Percentiles rank a stretch among this genome's conserved stretches.
Evolutionary conservation across 2,113 vertebrate genomes (phyloP).

Genomic region (Tyto alba): DNA sequence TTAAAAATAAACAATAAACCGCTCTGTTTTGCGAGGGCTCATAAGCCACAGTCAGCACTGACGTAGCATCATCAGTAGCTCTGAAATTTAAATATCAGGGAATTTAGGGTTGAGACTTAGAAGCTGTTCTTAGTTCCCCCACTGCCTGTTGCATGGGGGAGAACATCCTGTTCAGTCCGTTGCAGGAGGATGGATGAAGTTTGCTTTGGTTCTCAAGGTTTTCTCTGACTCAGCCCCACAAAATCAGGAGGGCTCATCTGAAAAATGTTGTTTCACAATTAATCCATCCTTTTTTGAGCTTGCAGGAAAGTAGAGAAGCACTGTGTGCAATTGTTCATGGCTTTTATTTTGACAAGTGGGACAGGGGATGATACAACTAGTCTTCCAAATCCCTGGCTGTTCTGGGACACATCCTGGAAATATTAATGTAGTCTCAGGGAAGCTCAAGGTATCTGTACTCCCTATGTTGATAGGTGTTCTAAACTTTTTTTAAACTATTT

Average conservation of each 20-base stretch:
- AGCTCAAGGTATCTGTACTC: neutral
- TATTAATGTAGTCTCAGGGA: neutral
- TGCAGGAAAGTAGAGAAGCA: neutral
- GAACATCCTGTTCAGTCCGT: rapidly evolving
- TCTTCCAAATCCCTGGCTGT: neutral
- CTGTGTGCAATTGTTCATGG: neutral
- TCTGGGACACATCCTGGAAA: neutral
- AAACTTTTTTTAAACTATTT: neutral
- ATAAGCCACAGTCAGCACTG: neutral
- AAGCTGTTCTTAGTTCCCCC: neutral
- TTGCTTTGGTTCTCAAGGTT: neutral
- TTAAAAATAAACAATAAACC: neutral
- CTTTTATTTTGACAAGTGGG: neutral
- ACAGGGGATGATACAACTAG: neutral
- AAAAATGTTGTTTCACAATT: neutral
- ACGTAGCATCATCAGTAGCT: rapidly evolving
- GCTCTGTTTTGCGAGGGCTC: neutral
- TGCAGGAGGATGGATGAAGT: neutral
- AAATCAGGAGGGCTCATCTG: neutral
- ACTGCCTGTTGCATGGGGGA: rapidly evolving
- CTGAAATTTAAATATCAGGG: rapidly evolving
- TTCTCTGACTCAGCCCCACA: neutral
- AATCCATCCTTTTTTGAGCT: neutral
- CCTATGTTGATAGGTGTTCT: neutral
- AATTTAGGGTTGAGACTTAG: neutral